These are phyloP conservation scores for Keiferia lycopersicella DNA, from an alignment of 2,888 invertebrate species.

Conservation along the genomic window DNA sequence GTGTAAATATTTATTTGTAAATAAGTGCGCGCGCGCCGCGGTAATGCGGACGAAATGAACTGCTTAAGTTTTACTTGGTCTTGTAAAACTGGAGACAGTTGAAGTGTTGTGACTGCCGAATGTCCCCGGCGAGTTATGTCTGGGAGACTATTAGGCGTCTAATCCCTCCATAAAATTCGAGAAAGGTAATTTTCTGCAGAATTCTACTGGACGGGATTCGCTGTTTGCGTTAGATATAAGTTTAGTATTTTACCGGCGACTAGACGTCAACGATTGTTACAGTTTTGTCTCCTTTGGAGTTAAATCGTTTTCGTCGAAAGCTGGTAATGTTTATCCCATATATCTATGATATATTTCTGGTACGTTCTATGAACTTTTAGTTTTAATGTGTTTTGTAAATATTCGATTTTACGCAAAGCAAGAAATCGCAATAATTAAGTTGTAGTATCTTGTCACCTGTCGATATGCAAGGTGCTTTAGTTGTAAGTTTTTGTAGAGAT, in stretches of 20 bases:
- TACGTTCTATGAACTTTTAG: slow-evolving; percentile 96
- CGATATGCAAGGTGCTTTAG: slow-evolving; percentile 7
- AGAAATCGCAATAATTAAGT: slow-evolving; percentile 33
- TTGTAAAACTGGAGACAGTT: slow-evolving; percentile 64
- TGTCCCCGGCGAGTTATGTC: slow-evolving; percentile 47
- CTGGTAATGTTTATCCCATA: slow-evolving; percentile 95
- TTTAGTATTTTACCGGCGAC: slow-evolving; percentile 71
- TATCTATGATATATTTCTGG: slow-evolving; percentile 98
- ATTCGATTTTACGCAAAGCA: slow-evolving; percentile 35
- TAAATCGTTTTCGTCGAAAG: slow-evolving; percentile 63
- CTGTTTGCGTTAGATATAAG: slow-evolving; percentile 63
- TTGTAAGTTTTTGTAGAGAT: slow-evolving; percentile 22
- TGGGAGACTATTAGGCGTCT: slow-evolving; percentile 51
- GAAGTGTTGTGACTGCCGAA: slow-evolving; percentile 53
- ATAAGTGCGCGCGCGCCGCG: slow-evolving; percentile 63
- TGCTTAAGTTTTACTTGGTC: slow-evolving; percentile 61
- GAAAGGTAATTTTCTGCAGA: slow-evolving; percentile 81
- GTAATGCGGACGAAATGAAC: slow-evolving; percentile 72
- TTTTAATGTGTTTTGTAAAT: slow-evolving; percentile 66
- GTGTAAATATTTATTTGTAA: slow-evolving; percentile 59
- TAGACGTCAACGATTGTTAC: slow-evolving; percentile 50
- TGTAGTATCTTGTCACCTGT: slow-evolving; percentile 29
- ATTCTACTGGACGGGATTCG: slow-evolving; percentile 71
- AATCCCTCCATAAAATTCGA: slow-evolving; percentile 75
- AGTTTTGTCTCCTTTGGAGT: slow-evolving; percentile 10